phyloP scores from a whole-genome alignment of 2,888 invertebrate species.

The Spodoptera picta region DNA sequence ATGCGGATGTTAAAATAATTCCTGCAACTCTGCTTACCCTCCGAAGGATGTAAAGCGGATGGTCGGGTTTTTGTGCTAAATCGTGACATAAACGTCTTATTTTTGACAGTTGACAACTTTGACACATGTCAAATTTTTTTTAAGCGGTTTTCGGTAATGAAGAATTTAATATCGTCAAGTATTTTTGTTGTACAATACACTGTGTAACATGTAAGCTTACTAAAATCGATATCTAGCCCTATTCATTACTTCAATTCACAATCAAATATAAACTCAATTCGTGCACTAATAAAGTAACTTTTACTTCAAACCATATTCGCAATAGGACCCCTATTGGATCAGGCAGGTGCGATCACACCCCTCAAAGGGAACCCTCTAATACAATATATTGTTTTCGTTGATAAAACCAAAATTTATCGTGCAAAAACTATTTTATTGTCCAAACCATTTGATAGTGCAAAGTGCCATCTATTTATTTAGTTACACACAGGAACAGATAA shows the following conservation, averaged over 20 bases:
- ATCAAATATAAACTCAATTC: conserved; percentile 4
- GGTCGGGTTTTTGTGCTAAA: too few species aligned
- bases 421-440: conserved; percentile 46
- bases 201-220: background rate
- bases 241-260: conserved; percentile 12
- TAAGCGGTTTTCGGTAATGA: too few species aligned
- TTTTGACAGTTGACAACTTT: too few species aligned
- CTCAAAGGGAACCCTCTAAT: conserved; percentile 29
- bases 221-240: conserved; percentile 44
- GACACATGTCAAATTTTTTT: too few species aligned
- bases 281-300: conserved; percentile 18
- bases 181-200: too few species aligned
- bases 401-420: conserved; percentile 37
- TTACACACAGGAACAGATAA: too few species aligned
- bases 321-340: conserved; percentile 38
- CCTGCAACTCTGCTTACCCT: too few species aligned
- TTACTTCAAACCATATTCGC: conserved; percentile 31
- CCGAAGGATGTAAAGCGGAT: too few species aligned
- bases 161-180: too few species aligned
- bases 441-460: conserved; percentile 5
- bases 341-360: conserved; percentile 52
- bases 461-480: conserved; percentile 17
- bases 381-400: conserved; percentile 35
- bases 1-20: too few species aligned
- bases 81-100: too few species aligned